Base-by-base conservation (phyloP, 2,113 vertebrate species). In the Tychaedon coryphoeus region DNA sequence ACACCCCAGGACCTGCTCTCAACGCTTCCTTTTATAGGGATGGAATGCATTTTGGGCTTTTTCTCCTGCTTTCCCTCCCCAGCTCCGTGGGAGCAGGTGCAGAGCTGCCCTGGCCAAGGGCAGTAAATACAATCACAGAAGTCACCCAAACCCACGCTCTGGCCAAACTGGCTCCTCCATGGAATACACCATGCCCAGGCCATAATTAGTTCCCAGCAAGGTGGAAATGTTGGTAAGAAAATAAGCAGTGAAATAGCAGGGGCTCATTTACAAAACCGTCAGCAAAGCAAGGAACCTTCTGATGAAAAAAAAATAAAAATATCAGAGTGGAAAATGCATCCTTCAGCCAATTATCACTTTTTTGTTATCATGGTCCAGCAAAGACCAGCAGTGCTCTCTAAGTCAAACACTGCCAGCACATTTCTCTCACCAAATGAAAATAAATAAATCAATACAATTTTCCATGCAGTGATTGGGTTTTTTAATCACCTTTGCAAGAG, bases 31-130 rank as follows among this genome's bases (percentile, higher is more conserved):
- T 97, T 96, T 95, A 96, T 96, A 96, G 95, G 67, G 92, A 94
- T 96, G 95, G 95, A 96, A 97, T 97, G 95, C 69, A 88, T 93
- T 96, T 92, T 40, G 78, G 88, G 40, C 31, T 66, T 92, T 90
- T 92, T 84, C 2, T 61, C 9, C 85, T 56, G 7, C 92, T 84
- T 96, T 97, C 72, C 95, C 86, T 80, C 73, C 67, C 43, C 95
- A 19, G 26, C 85, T 33, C 87, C 5, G 20, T 5, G 19, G 0
- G 33, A 97, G 95, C 90, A 95, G 93, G 90, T 94, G 86, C 92
- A 77, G 60, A 42, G 90, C 56, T 22, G 25, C 38, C 54, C 86
- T 29, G 36, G 80, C 84, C 61, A 89, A 96, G 86, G 87, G 11
- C 93, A 79, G 40, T 58, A 38, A 82, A 54, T 19, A 11, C 48